Conservation (phyloP, 2,888 invertebrate species). For the Mallateleia sp. region DNA sequence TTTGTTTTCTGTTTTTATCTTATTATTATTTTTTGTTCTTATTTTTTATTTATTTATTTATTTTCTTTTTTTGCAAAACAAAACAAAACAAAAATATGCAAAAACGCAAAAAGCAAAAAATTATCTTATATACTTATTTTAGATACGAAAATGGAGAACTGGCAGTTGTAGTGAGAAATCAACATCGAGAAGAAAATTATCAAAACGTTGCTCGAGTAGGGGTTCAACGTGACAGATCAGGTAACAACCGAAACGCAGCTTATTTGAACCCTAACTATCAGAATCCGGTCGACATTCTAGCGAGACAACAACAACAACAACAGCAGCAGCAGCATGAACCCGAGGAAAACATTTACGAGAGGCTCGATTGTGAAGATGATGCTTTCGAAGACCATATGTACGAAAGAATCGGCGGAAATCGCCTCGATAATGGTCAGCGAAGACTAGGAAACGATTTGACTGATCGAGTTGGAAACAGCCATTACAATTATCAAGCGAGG, state of each 20-base stretch:
- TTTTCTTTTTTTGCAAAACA: slow-evolving; percentile 76
- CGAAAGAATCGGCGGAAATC: slow-evolving; percentile 84
- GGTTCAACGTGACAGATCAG: slow-evolving; percentile 79
- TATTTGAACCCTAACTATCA: slow-evolving; percentile 87
- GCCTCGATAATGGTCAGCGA: slow-evolving; percentile 82
- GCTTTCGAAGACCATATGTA: slow-evolving; percentile 84
- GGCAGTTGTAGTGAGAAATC: slow-evolving; percentile 87
- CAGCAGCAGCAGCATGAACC: slow-evolving; percentile 87
- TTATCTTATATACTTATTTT: background rate
- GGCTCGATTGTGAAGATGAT: slow-evolving; percentile 87
- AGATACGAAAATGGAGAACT: slow-evolving; percentile 88
- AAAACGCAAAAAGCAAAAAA: background rate
- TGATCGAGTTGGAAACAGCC: slow-evolving; percentile 82
- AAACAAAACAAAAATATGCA: too few species aligned
- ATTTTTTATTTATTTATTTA: too few species aligned
- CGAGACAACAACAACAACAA: slow-evolving; percentile 45
- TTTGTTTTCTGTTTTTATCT: too few species aligned
- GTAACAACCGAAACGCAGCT: slow-evolving; percentile 78
- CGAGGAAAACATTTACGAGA: slow-evolving; percentile 89
- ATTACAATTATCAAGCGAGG: slow-evolving; percentile 83
- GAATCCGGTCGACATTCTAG: slow-evolving; percentile 85
- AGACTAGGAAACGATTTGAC: slow-evolving; percentile 80
- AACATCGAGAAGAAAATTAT: slow-evolving; percentile 86
- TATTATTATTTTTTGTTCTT: too few species aligned
- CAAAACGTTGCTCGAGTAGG: slow-evolving; percentile 83